Percentiles rank a stretch among this genome's conserved stretches.
These are phyloP conservation scores for Strigamia transsilvanica DNA, from an alignment of 2,888 invertebrate genomes.

Conservation along the genomic window DNA sequence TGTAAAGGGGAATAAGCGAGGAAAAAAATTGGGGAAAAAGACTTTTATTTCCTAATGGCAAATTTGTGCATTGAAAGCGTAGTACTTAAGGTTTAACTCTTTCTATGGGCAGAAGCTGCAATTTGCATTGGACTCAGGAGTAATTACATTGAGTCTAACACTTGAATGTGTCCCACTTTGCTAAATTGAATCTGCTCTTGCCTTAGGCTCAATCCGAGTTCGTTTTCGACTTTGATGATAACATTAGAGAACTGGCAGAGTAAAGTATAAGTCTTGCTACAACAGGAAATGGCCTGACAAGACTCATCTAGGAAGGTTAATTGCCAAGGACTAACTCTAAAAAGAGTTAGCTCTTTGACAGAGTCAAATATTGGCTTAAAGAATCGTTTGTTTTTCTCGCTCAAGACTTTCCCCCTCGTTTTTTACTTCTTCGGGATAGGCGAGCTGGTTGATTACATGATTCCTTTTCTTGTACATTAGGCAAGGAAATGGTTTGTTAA, in stretches of 20 bases:
- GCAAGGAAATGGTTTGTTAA: constrained; percentile 28
- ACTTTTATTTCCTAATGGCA: constrained; percentile 48
- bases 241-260: constrained; percentile 11
- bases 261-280: constrained; percentile 38
- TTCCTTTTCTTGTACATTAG: constrained; percentile 2
- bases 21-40: background rate
- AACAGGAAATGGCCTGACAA: constrained; percentile 44
- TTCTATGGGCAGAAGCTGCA: constrained; percentile 47
- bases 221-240: constrained; percentile 44
- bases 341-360: constrained; percentile 33
- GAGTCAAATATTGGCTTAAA: constrained; percentile 36
- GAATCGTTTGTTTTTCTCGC: constrained; percentile 33
- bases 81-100: constrained; percentile 46
- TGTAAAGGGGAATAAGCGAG: background rate
- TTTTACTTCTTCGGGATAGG: background rate
- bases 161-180: constrained; percentile 49
- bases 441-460: background rate
- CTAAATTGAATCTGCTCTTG: constrained; percentile 39
- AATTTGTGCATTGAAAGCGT: constrained; percentile 39
- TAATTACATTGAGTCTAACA: constrained; percentile 49
- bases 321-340: constrained; percentile 39
- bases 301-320: constrained; percentile 44
- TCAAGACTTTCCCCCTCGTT: background rate
- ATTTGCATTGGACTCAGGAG: constrained; percentile 38
- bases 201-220: constrained; percentile 33